Percentiles rank a stretch among this genome's conserved stretches.
Evolutionary conservation across 2,797 vertebrate genomes (phyloP).

Genomic region (Sebastes cheni): DNA sequence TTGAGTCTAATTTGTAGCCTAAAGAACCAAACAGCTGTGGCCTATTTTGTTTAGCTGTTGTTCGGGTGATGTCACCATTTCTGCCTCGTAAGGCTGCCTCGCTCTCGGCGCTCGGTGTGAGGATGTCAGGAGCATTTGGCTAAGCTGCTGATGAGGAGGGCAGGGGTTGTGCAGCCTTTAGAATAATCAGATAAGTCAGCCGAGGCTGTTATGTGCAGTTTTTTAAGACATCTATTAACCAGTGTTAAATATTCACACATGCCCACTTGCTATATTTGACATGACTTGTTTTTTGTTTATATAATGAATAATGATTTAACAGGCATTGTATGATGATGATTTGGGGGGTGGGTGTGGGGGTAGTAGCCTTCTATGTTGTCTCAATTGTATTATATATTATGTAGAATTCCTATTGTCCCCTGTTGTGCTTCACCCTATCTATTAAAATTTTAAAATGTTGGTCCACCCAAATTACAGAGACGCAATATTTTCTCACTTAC

Average conservation of each 20-base stretch:
- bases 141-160: slow-evolving; percentile 69
- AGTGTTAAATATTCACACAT: slow-evolving; percentile 56
- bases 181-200: slow-evolving; percentile 61
- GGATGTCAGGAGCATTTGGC: slow-evolving; percentile 82
- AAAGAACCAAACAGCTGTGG: slow-evolving; percentile 91
- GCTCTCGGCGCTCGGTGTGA: slow-evolving; percentile 82
- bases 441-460: not conserved
- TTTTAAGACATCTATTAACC: slow-evolving; percentile 48
- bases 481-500: not conserved
- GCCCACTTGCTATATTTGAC: slow-evolving; percentile 1
- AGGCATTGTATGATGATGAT: not conserved
- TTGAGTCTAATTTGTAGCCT: slow-evolving; percentile 93
- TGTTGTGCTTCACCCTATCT: not conserved
- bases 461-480: not conserved
- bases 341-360: not conserved
- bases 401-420: not conserved
- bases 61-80: slow-evolving; percentile 85
- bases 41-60: slow-evolving; percentile 86
- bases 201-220: slow-evolving; percentile 41
- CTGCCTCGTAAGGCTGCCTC: slow-evolving; percentile 85
- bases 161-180: slow-evolving; percentile 60
- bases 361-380: not conserved
- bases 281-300: not conserved
- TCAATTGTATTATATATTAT: not conserved
- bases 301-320: slow-evolving; percentile 4